Base-by-base conservation (phyloP, 2,797 vertebrate genomes). In the Odontamblyopus lacepedii region DNA sequence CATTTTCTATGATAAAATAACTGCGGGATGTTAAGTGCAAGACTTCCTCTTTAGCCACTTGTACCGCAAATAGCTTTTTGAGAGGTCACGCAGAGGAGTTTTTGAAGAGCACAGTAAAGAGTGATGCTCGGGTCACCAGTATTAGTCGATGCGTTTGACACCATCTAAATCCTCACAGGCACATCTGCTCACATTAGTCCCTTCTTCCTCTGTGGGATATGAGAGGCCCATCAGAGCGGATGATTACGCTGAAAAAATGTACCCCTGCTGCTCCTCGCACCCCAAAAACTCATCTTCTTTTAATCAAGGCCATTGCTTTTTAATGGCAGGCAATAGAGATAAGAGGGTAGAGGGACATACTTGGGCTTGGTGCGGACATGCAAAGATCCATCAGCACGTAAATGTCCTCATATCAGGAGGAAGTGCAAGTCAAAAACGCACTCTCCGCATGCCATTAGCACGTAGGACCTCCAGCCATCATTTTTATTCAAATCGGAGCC, bases 281-380 rank as follows among this genome's bases (percentile, higher is more conserved):
- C 83, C 78, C 65, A 76, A 89, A 79, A 69, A 91, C 83, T 85
- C 80, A 92, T 91, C 86, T 82, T 75, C 82, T 85, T 92, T 92
- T 90, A 92, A 93, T 92, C 83, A 75, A 91, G 82, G 60, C 82
- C 87, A 91, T 90, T 90, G 89, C 85, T 89, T 89, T 91, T 93
- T 91, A 93, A 94, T 89, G 85, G 78, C 71, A 73, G 67, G 87
- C 79, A 87, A 86, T 88, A 81, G 84, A 88, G 83, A 89, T 90
- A 85, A 81, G 88, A 85, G 78, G 72, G 70, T 65, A 70, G 74
- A 75, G 77, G 76, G 81, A 80, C 76, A 77, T 73, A 57, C 71
- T 81, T 30, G 59, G 62, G 78, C 70, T 78, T 72, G 63, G 74
- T 2, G 68, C 66, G 77, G 83, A 69, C 72, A 64, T 79, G 70